Percentiles rank a stretch among this genome's conserved stretches.
Evolutionary conservation across 2,888 invertebrate genomes (phyloP).

Genomic region (Epirrhoe tristata): DNA sequence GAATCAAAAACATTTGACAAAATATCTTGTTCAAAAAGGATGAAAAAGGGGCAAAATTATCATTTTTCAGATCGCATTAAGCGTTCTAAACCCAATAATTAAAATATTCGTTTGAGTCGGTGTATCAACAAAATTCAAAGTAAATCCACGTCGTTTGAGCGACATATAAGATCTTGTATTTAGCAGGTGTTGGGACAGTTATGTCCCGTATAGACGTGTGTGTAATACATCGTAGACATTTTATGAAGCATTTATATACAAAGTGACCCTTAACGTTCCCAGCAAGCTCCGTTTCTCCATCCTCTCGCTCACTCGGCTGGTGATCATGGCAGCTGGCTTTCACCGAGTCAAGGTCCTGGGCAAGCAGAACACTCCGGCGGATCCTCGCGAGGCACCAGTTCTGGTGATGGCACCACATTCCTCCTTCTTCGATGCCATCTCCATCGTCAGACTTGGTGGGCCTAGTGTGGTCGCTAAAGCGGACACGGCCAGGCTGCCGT

Average conservation of each 20-base stretch:
- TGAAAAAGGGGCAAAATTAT: too few species aligned
- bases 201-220: too few species aligned
- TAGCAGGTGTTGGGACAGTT: too few species aligned
- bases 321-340: conserved; percentile 94
- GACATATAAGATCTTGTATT: too few species aligned
- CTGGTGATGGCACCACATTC: conserved; percentile 96
- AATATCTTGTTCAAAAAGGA: too few species aligned
- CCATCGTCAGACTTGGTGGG: conserved; percentile 92
- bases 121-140: too few species aligned
- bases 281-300: conserved; percentile 88
- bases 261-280: conserved; percentile 48
- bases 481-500: conserved; percentile 92
- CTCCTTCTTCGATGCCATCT: conserved; percentile 94
- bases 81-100: too few species aligned
- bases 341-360: conserved; percentile 92
- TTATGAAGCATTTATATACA: too few species aligned
- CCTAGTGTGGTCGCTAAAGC: conserved; percentile 96
- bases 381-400: conserved; percentile 91
- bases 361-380: conserved; percentile 75
- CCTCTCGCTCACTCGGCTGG: conserved; percentile 89
- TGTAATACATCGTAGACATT: too few species aligned
- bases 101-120: too few species aligned
- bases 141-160: too few species aligned
- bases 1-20: neutral
- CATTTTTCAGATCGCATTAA: too few species aligned